A percentile compares a stretch with the other conserved stretches of the same genome.
These are phyloP conservation scores for Xestia sexstrigata DNA, from an alignment of 2,888 invertebrate genomes.

Conservation along the genomic window DNA sequence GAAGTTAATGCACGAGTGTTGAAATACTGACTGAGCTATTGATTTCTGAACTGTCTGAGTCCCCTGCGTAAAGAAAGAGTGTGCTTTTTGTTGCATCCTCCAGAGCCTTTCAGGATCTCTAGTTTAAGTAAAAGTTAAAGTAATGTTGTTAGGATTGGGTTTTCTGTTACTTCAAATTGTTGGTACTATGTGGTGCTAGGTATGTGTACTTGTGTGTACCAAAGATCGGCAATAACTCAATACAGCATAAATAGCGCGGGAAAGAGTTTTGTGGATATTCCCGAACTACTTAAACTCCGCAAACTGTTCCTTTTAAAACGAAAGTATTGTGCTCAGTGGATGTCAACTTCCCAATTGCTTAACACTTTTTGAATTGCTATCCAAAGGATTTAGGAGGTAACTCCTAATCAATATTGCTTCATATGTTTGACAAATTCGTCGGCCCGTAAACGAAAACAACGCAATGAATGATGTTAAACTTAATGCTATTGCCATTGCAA, in stretches of 20 bases:
- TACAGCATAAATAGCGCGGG: constrained; percentile 29
- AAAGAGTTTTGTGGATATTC: constrained; percentile 36
- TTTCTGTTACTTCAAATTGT: constrained; percentile 19
- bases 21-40: not conserved
- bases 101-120: not conserved
- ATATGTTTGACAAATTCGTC: not conserved
- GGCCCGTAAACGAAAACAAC: not conserved
- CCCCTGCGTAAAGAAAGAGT: not conserved
- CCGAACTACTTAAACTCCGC: not conserved
- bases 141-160: constrained; percentile 1
- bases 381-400: not conserved
- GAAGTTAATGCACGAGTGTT: not conserved
- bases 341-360: not conserved
- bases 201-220: constrained; percentile 45
- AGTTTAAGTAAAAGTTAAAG: not conserved
- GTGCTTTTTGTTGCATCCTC: not conserved
- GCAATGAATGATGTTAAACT: not conserved
- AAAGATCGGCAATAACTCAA: constrained; percentile 68
- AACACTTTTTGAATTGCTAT: not conserved
- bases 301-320: not conserved
- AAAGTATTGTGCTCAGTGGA: not conserved
- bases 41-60: not conserved
- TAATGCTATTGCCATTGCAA: not conserved
- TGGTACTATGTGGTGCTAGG: not conserved
- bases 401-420: not conserved